Evolutionary conservation across 2,888 invertebrate species (phyloP), one percentile per base, ranked within the genome.

Genomic region (Ptilodon capucinus): DNA sequence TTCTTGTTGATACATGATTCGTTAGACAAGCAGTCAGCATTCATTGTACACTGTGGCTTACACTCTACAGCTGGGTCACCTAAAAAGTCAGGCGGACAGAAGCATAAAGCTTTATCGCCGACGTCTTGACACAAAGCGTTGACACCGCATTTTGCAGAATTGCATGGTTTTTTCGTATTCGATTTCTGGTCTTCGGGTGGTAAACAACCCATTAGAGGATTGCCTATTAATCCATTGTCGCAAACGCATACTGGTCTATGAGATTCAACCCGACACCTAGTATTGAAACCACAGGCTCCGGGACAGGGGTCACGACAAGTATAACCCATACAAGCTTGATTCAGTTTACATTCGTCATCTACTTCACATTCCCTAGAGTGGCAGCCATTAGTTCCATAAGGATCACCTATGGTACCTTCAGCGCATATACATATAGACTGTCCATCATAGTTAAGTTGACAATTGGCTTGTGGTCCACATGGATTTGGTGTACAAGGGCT

Each of bases 231-330:
- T 17, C 95, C 95, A 43, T 92, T 84, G 68, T 93, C 92, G 74
- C 97, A 97, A 7, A 93, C 92, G 78, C 97, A 97, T 5, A 96
- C 92, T 23, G 96, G 96, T 74, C 94, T 95, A 79, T 97, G 97
- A 74, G 93, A 91, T 77, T 96, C 94, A 0, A 95, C 95, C 48
- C 93, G 92, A 70, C 97, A 97, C 48, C 91, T 89, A 9, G 97
- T 94, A 64, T 94, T 94, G 17, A 94, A 79, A 8, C 96, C 97
- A 76, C 97, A 97, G 17, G 94, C 93, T 40, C 96, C 96, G 0
- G 95, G 94, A 65, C 97, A 97, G 19, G 97, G 96, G 81, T 97
- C 95, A 56, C 93, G 92, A 70, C 97, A 97, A 65, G 93, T 92
- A 73, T 95, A 95, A 23, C 95, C 95, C 74, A 97, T 95, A 69